Percentiles rank a stretch among this genome's conserved stretches.
Conservation (phyloP, 2,113 vertebrate species). For the Cyanoderma ruficeps region DNA sequence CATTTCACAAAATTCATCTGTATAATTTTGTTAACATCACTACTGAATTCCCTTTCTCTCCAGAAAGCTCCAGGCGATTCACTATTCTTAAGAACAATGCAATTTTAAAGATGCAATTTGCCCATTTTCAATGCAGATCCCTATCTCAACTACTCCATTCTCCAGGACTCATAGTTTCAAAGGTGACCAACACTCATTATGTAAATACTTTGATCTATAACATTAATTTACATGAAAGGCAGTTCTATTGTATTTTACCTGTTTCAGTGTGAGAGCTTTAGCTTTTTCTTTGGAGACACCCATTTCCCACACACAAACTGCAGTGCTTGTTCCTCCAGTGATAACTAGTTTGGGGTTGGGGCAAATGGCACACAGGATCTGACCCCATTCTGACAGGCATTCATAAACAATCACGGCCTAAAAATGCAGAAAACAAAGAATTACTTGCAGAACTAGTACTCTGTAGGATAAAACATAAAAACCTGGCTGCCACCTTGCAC, state of each 20-base stretch:
- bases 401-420: conserved; percentile 95
- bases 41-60: neutral
- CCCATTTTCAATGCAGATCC: neutral
- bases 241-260: conserved; percentile 75
- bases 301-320: conserved; percentile 96
- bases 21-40: neutral
- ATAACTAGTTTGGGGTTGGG: conserved; percentile 93
- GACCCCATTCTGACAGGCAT: conserved; percentile 95
- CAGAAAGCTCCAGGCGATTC: neutral
- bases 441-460: neutral
- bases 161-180: neutral
- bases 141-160: neutral
- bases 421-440: neutral
- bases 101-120: neutral
- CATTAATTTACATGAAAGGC: neutral
- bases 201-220: neutral
- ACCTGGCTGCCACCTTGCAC: neutral
- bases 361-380: conserved; percentile 93
- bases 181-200: neutral
- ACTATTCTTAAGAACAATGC: neutral
- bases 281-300: conserved; percentile 92
- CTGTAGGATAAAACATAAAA: neutral
- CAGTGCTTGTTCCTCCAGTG: conserved; percentile 92
- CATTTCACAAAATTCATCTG: neutral
- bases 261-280: conserved; percentile 90